Conservation (phyloP, 2,888 invertebrate species). For the Acleris sparsana region DNA sequence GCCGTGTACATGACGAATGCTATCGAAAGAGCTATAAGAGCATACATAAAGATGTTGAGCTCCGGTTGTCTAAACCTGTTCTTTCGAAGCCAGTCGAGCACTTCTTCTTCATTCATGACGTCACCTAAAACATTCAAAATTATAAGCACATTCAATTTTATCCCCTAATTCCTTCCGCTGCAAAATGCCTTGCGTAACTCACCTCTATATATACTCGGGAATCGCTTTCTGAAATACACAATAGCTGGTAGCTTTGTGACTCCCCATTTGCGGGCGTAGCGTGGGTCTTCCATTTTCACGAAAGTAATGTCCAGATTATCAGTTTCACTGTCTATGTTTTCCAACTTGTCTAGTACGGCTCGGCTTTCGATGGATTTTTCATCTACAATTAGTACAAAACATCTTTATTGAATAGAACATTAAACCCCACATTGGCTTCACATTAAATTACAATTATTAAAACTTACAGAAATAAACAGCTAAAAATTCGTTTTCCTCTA, state of each 20-base stretch:
- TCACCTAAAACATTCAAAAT: slow-evolving; percentile 85
- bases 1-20: slow-evolving; percentile 95
- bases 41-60: slow-evolving; percentile 97
- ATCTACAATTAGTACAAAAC: slow-evolving; percentile 79
- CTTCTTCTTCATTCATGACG: slow-evolving; percentile 91
- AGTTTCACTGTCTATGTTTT: slow-evolving; percentile 97
- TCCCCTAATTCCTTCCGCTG: not conserved
- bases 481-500: slow-evolving; percentile 97
- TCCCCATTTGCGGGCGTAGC: slow-evolving; percentile 97
- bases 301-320: slow-evolving; percentile 97
- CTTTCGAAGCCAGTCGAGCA: slow-evolving; percentile 95
- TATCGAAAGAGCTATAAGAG: slow-evolving; percentile 91
- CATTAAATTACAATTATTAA: too few relatives aligned
- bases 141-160: not conserved
- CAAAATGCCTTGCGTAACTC: slow-evolving; percentile 39
- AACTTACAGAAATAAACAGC: slow-evolving; percentile 97
- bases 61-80: slow-evolving; percentile 97
- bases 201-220: slow-evolving; percentile 97
- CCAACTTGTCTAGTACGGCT: slow-evolving; percentile 92
- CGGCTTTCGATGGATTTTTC: slow-evolving; percentile 92
- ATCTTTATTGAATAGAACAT: too few relatives aligned
- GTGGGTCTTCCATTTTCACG: slow-evolving; percentile 95
- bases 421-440: too few relatives aligned
- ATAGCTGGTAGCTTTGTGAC: slow-evolving; percentile 95
- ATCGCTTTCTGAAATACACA: slow-evolving; percentile 95